Evolutionary conservation across 2,113 vertebrate species (phyloP), one percentile per base, ranked within the genome.

Genomic region (Halcyon malimbica): DNA sequence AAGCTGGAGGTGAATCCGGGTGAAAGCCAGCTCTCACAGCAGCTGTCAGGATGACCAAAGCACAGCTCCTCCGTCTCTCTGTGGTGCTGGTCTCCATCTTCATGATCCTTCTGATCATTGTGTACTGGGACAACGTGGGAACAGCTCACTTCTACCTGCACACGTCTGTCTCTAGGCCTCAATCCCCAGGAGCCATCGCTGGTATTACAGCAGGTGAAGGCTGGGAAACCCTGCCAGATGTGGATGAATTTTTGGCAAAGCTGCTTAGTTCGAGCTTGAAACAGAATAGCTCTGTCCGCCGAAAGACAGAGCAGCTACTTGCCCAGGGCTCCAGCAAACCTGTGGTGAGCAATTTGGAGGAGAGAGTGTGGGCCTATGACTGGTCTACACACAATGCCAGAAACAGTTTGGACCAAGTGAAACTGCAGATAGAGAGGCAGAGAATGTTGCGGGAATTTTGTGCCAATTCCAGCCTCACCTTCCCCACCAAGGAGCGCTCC

Each of bases 41-140:
- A 41, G 88, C 92, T 65, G 95, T 93, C 98, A 98, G 97, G 75
- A 99, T 99, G 99, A 98, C 98, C 97, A 99, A 98, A 86, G 98
- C 99, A 2, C 98, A 98, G 83, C 98, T 99, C 80, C 98, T 99
- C 94, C 99, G 98, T 87, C 97, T 99, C 78, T 99, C 99, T 86
- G 97, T 99, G 90, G 98, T 98, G 73, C 97, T 99, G 92, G 98
- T 99, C 56, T 99, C 99, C 2, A 97, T 98, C 75, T 98, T 99
- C 96, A 99, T 99, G 99, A 98, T 99, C 92, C 98, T 99, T 11
- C 97, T 99, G 53, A 99, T 99, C 93, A 99, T 99, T 28, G 98
- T 99, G 50, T 99, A 99, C 96, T 99, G 99, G 99, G 99, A 99
- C 93, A 99, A 99, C 5, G 99, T 99, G 31, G 99, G 99, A 26